These are phyloP conservation scores for Ischnura elegans DNA, from an alignment of 2,888 invertebrate species.

Conservation along the genomic window DNA sequence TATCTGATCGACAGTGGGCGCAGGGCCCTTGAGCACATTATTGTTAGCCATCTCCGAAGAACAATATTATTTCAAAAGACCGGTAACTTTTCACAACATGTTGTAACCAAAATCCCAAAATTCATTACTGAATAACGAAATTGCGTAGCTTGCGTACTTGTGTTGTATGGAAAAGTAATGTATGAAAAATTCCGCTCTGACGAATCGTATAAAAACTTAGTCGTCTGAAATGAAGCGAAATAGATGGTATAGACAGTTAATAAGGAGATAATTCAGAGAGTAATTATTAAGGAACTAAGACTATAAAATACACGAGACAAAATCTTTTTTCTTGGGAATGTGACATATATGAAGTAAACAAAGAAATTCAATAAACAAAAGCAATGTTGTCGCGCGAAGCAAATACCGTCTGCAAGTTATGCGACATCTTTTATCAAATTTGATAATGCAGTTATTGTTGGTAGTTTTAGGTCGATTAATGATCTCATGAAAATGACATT, in stretches of 20 bases:
- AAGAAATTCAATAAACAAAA: too few relatives aligned
- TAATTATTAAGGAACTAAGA: too few relatives aligned
- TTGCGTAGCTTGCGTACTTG: background rate
- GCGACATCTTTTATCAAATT: constrained; percentile 17
- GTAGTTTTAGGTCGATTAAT: background rate
- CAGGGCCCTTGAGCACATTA: constrained; percentile 77
- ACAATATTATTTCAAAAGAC: background rate
- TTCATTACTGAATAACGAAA: constrained; percentile 1
- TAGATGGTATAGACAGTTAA: too few relatives aligned
- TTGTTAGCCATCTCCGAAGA: constrained; percentile 18
- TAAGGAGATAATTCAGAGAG: too few relatives aligned
- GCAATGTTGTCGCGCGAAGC: background rate
- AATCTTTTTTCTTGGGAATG: too few relatives aligned
- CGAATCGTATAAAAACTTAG: too few relatives aligned
- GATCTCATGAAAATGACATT: background rate
- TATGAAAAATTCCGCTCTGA: background rate
- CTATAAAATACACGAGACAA: too few relatives aligned
- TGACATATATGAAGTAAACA: too few relatives aligned
- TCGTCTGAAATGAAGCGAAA: too few relatives aligned
- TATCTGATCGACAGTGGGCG: constrained; percentile 93
- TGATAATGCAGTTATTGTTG: background rate
- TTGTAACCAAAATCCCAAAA: background rate
- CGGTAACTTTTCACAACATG: background rate
- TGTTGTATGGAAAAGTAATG: background rate
- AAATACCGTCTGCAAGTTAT: background rate